phyloP scores from a whole-genome alignment of 2,888 invertebrate species.

The Trachelus troglodyta region DNA sequence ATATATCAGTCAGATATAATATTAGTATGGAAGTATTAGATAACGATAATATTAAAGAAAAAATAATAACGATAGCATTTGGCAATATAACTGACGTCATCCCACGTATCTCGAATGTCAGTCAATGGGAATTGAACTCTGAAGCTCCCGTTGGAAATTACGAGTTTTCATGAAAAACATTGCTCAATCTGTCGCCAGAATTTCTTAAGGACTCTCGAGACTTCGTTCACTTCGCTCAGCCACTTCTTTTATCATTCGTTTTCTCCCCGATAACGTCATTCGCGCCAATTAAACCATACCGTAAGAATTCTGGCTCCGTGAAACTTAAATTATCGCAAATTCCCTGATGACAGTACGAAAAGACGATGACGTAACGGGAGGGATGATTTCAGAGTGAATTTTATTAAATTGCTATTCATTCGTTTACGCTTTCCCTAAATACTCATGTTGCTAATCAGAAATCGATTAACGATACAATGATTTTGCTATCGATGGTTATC shows the following conservation, averaged over 20 bases:
- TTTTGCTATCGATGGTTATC: neutral
- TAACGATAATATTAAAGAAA: neutral
- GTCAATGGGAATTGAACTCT: neutral
- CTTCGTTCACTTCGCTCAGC: neutral
- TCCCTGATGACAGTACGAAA: neutral
- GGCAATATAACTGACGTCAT: neutral
- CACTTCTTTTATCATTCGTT: neutral
- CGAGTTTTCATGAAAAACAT: neutral
- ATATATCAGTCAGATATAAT: neutral
- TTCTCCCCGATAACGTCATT: neutral
- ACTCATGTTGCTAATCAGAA: neutral
- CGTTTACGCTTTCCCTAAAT: neutral
- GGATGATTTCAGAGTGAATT: neutral
- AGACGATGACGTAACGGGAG: neutral
- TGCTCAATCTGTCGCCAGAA: neutral
- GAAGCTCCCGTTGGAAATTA: neutral
- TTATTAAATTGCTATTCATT: neutral
- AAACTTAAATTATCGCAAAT: neutral
- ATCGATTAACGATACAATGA: neutral
- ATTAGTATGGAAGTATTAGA: neutral
- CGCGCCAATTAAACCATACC: neutral
- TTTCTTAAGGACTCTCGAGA: neutral
- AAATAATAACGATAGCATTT: no score
- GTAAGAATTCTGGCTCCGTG: neutral
- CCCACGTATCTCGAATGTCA: neutral